phyloP scores from a whole-genome alignment of 37 sponge, comb jelly and placozoan species.

The Mnemiopsis leidyi region DNA sequence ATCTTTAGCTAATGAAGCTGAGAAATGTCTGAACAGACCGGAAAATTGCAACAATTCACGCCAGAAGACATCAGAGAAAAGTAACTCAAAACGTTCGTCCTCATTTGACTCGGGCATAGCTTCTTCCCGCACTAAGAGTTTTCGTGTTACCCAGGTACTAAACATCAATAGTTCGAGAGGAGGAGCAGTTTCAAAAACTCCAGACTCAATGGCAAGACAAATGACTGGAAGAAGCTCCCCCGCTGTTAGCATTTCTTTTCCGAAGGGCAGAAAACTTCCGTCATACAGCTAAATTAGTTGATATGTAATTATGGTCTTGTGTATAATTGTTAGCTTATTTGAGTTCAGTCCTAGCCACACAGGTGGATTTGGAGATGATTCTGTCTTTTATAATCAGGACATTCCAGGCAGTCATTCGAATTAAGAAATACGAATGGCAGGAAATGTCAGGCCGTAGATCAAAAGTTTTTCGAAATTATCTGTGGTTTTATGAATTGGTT shows the following conservation, averaged over 20 bases:
- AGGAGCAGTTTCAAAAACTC: neutral
- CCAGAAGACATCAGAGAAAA: neutral
- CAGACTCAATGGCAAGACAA: neutral
- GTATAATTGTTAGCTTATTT: too few relatives aligned
- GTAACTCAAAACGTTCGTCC: neutral
- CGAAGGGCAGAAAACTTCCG: neutral
- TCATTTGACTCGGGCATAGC: constrained; percentile 17
- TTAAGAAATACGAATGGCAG: too few relatives aligned
- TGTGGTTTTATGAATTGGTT: too few relatives aligned
- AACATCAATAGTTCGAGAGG: neutral
- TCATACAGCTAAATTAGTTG: neutral
- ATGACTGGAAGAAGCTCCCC: neutral
- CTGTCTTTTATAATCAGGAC: too few relatives aligned
- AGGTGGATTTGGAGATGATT: too few relatives aligned
- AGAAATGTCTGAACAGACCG: neutral
- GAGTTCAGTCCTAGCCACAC: too few relatives aligned
- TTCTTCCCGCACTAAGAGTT: neutral
- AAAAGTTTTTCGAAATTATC: too few relatives aligned
- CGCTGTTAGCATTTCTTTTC: neutral
- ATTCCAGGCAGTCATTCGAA: too few relatives aligned
- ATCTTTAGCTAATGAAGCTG: neutral
- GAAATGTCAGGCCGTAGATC: too few relatives aligned
- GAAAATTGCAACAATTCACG: neutral
- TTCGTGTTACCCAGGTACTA: neutral
- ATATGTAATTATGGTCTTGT: too few relatives aligned